Evolutionary conservation across 2,113 vertebrate species (phyloP).

Genomic region (Chamaea fasciata): DNA sequence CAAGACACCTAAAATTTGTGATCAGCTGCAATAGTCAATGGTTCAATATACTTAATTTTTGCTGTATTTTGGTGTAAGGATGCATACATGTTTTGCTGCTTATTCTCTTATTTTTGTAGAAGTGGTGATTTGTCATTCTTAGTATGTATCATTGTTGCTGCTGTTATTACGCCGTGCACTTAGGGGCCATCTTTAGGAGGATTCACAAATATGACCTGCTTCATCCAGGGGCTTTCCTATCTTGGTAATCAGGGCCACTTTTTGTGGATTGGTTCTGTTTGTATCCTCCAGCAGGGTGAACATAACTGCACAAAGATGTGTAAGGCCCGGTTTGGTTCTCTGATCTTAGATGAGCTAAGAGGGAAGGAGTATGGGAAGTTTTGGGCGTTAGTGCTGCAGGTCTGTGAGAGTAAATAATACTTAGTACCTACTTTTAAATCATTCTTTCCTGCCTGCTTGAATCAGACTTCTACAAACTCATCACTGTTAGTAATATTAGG

Average conservation of each 20-base stretch:
- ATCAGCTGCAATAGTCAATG: neutral
- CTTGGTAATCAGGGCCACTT: neutral
- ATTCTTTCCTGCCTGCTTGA: neutral
- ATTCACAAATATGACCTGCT: neutral
- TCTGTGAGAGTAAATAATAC: neutral
- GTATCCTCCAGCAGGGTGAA: neutral
- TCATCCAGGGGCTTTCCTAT: neutral
- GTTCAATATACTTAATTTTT: neutral
- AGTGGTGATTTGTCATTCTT: neutral
- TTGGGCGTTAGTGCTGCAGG: neutral
- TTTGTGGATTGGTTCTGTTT: neutral
- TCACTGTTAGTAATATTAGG: conserved; percentile 4
- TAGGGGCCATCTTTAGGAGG: neutral
- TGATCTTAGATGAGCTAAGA: neutral
- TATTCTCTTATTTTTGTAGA: neutral
- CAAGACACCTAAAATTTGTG: neutral
- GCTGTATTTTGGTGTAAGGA: neutral
- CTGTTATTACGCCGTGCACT: neutral
- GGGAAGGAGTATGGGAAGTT: neutral
- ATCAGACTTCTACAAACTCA: neutral
- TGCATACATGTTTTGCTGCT: neutral
- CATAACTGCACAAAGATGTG: neutral
- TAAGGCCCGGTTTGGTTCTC: neutral
- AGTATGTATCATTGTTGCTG: neutral
- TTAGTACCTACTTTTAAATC: neutral